phyloP scores from a whole-genome alignment of 2,888 invertebrate genomes.

The Eupithecia tripunctaria region DNA sequence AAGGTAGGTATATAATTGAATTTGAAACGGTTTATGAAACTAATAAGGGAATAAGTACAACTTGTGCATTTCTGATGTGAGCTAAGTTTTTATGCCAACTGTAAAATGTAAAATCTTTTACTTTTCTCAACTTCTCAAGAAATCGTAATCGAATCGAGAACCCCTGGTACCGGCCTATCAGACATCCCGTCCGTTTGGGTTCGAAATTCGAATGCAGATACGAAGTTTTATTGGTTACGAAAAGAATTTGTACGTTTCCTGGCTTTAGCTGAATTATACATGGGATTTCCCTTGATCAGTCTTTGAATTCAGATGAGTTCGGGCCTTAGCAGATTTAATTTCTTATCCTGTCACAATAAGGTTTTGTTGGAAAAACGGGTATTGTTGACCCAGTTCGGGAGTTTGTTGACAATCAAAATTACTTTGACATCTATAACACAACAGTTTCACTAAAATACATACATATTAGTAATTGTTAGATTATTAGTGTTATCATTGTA shows the following conservation, averaged over 20 bases:
- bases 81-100: background rate
- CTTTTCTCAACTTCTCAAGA: background rate
- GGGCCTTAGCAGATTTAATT: conserved; percentile 25
- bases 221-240: conserved; percentile 43
- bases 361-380: background rate
- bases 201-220: conserved; percentile 46
- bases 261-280: conserved; percentile 43
- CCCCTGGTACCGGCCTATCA: conserved; percentile 31
- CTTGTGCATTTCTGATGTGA: background rate
- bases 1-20: background rate
- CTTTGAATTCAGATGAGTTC: conserved; percentile 29
- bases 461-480: background rate
- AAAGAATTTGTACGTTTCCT: conserved; percentile 44
- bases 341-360: conserved; percentile 14
- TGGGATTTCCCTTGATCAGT: conserved; percentile 34
- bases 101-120: background rate
- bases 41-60: no score
- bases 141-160: conserved; percentile 23
- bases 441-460: background rate
- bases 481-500: background rate
- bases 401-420: background rate
- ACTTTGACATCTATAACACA: background rate
- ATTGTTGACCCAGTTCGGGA: conserved; percentile 6
- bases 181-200: conserved; percentile 37
- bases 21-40: background rate